phyloP scores from a whole-genome alignment of 2,888 invertebrate species.

The Steinernema carpocapsae region DNA sequence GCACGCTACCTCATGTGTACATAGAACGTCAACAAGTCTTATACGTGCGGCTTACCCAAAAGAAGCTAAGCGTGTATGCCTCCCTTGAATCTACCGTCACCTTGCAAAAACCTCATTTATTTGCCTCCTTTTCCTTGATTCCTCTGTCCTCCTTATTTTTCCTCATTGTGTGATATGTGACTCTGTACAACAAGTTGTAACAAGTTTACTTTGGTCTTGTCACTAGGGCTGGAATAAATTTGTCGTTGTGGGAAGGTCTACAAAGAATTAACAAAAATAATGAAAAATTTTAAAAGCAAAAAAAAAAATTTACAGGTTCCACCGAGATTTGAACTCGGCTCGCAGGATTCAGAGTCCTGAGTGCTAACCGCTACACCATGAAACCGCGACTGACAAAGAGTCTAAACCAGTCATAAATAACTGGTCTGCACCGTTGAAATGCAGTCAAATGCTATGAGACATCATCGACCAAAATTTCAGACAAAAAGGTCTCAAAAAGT shows the following conservation, averaged over 20 bases:
- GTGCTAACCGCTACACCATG: constrained; percentile 52
- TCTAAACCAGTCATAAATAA: no score
- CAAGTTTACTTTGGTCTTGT: background rate
- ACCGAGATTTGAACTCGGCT: constrained; percentile 49
- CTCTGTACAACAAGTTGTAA: background rate
- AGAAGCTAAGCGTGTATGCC: constrained; percentile 1
- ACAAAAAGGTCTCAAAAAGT: no score
- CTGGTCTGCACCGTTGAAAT: no score
- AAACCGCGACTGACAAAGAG: no score
- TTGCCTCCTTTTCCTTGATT: no score
- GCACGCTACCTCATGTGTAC: constrained; percentile 29
- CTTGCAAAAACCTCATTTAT: constrained; percentile 4
- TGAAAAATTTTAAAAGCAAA: background rate
- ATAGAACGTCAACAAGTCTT: constrained; percentile 10
- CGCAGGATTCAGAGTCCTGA: constrained; percentile 52
- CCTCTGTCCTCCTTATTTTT: background rate
- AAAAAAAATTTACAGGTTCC: constrained; percentile 20
- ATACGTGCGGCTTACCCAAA: background rate
- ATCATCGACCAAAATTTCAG: no score
- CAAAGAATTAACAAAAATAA: background rate
- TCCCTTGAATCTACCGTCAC: constrained; percentile 2
- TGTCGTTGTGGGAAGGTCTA: background rate
- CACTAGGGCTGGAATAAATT: background rate
- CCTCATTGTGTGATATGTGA: background rate
- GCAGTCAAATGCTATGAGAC: no score